Evolutionary conservation across 2,113 vertebrate species (phyloP).

Genomic region (Tenrec ecaudatus): DNA sequence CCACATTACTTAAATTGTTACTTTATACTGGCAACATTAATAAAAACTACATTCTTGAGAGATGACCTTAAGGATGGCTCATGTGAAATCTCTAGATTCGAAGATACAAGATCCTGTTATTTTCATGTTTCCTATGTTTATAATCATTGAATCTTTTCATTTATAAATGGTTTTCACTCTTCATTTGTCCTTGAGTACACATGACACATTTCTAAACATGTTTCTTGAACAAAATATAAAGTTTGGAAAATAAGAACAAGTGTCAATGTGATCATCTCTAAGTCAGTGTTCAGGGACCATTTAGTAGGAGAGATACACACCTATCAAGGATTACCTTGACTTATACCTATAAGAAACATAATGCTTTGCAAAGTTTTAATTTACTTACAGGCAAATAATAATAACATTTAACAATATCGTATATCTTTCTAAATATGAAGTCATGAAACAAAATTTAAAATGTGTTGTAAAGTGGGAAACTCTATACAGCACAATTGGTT

Average conservation of each 20-base stretch:
- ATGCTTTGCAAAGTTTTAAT: background rate
- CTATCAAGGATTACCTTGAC: background rate
- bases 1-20: background rate
- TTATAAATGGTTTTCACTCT: background rate
- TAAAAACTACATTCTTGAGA: background rate
- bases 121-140: background rate
- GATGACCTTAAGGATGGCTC: background rate
- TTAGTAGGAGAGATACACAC: background rate
- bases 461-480: background rate
- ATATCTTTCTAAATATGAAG: background rate
- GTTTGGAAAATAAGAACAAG: background rate
- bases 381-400: background rate
- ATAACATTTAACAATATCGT: background rate
- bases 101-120: background rate
- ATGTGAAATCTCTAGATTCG: too few species aligned
- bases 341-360: background rate
- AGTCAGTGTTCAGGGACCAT: background rate
- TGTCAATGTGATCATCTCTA: background rate
- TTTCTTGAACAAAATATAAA: constrained; percentile 12
- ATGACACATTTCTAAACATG: background rate
- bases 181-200: background rate
- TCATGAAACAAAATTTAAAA: background rate
- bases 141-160: background rate
- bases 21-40: background rate
- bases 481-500: background rate